Evolutionary conservation across 2,113 vertebrate genomes (phyloP).

Genomic region (Emydura subglobosa): DNA sequence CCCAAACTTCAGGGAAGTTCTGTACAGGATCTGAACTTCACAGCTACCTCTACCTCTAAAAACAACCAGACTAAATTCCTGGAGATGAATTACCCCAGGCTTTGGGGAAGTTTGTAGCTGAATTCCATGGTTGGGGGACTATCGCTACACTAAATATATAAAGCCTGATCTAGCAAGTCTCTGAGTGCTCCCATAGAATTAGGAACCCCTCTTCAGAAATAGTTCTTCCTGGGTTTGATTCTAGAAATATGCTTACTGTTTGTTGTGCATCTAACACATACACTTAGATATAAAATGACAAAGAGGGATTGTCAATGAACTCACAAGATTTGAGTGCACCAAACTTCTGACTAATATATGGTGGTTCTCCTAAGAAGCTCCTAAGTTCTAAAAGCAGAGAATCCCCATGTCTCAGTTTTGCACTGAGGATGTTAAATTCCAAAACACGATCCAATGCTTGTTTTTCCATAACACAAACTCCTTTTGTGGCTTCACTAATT

Average conservation of each 20-base stretch:
- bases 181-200: neutral
- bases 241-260: neutral
- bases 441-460: neutral
- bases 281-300: neutral
- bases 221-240: neutral
- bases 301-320: neutral
- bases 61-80: neutral
- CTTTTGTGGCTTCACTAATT: constrained; percentile 33
- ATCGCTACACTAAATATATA: neutral
- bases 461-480: constrained; percentile 27
- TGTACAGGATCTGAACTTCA: neutral
- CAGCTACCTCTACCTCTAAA: neutral
- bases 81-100: neutral
- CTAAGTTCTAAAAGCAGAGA: neutral
- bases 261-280: neutral
- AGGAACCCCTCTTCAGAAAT: neutral
- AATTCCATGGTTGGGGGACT: neutral
- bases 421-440: neutral
- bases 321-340: neutral
- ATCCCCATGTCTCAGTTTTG: neutral
- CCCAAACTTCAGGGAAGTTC: neutral
- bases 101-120: neutral
- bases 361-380: neutral
- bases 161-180: neutral
- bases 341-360: neutral